phyloP scores from a whole-genome alignment of 2,797 vertebrate species.

The Pelobates cultripes region DNA sequence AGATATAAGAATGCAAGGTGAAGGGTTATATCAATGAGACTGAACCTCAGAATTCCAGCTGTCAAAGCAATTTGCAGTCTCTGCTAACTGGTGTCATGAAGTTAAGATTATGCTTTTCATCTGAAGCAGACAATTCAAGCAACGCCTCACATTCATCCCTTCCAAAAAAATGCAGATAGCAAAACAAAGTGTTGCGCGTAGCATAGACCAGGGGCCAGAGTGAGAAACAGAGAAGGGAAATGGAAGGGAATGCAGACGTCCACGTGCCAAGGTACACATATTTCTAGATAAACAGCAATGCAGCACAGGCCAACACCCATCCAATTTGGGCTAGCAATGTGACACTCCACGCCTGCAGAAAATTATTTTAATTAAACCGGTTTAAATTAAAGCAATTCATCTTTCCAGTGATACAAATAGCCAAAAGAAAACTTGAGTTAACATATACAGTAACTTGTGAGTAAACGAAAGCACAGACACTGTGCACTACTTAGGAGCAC shows the following conservation, averaged over 20 bases:
- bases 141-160: background rate
- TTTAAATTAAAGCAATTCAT: too few relatives aligned
- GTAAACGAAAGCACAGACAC: background rate
- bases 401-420: background rate
- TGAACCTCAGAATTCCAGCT: conserved; percentile 15
- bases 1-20: background rate
- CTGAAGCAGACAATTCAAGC: conserved; percentile 11
- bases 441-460: background rate
- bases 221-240: background rate
- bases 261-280: background rate
- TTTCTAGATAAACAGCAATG: background rate
- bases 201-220: background rate
- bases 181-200: background rate
- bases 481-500: background rate
- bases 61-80: conserved; percentile 12
- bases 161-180: background rate
- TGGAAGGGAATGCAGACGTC: background rate
- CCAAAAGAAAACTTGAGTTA: too few relatives aligned
- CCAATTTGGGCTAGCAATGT: background rate
- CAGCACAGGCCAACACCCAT: background rate
- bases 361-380: background rate
- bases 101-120: background rate
- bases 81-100: background rate
- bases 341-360: background rate
- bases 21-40: background rate